Evolutionary conservation across 92 coral and sea anemone species (phyloP).

Genomic region (Paramuricea clavata): DNA sequence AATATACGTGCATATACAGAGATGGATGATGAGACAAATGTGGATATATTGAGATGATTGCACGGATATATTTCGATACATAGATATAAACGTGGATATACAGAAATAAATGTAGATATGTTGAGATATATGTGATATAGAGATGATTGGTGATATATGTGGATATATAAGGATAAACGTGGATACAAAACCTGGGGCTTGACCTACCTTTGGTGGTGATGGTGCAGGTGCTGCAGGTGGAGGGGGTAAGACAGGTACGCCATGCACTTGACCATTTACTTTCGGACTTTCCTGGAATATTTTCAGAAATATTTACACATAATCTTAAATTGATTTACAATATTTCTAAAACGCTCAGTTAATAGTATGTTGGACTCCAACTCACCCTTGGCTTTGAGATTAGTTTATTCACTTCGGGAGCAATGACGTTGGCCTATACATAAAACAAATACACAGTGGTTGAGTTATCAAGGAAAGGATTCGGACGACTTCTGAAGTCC

Average conservation of each 20-base stretch:
- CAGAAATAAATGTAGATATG: no score
- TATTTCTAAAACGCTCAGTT: neutral
- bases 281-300: conserved; percentile 32
- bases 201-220: conserved; percentile 34
- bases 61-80: no score
- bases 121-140: neutral
- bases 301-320: neutral
- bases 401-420: conserved; percentile 29
- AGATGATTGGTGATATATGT: no score
- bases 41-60: neutral
- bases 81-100: neutral
- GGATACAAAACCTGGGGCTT: neutral
- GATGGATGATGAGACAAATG: no score
- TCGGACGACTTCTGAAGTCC: no score
- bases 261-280: conserved; percentile 26
- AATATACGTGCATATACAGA: no score
- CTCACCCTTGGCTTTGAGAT: conserved; percentile 30
- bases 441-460: neutral
- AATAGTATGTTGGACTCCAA: neutral
- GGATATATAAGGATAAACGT: neutral
- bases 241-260: conserved; percentile 39
- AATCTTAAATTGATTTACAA: neutral
- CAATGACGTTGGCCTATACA: conserved; percentile 35
- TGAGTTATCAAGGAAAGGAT: no score
- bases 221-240: conserved; percentile 45